Percentiles rank a stretch among this genome's conserved stretches.
These are phyloP conservation scores for Pristionchus entomophagus DNA, from an alignment of 2,888 invertebrate genomes.

Conservation along the genomic window DNA sequence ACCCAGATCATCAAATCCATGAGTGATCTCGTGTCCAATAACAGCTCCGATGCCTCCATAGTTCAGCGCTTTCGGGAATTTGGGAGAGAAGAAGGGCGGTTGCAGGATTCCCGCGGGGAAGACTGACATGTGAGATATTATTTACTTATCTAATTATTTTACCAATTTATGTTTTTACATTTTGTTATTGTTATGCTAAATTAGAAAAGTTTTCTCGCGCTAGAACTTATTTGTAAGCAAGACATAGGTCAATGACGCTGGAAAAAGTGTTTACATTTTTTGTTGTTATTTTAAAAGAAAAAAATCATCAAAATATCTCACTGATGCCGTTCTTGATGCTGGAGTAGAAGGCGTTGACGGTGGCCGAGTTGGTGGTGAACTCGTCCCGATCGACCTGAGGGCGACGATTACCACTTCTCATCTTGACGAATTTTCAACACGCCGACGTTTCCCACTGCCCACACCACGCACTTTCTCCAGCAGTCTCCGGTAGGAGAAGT, in stretches of 20 bases:
- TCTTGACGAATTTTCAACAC: background rate
- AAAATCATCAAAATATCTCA: slow-evolving; percentile 52
- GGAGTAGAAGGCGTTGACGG: slow-evolving; percentile 79
- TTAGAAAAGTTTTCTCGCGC: background rate
- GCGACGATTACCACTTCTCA: background rate
- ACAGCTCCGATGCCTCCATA: slow-evolving; percentile 77
- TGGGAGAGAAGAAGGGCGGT: slow-evolving; percentile 91
- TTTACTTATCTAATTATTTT: background rate
- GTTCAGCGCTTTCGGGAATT: slow-evolving; percentile 91
- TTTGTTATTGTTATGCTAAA: background rate
- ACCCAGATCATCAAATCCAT: slow-evolving; percentile 81
- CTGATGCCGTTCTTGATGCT: slow-evolving; percentile 78
- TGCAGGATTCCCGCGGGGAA: slow-evolving; percentile 97
- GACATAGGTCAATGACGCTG: background rate
- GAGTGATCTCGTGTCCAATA: slow-evolving; percentile 76
- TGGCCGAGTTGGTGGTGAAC: slow-evolving; percentile 74
- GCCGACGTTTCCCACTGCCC: background rate
- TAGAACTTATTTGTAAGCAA: background rate
- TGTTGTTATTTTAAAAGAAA: too few species aligned
- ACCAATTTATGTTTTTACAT: background rate
- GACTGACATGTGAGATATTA: slow-evolving; percentile 79
- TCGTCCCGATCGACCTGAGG: slow-evolving; percentile 70
- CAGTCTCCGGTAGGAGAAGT: slow-evolving; percentile 57
- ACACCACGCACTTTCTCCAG: slow-evolving; percentile 33
- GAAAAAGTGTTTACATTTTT: too few species aligned